These are phyloP conservation scores for Ceratitis capitata DNA, from an alignment of 1,140 invertebrate genomes.

Conservation along the genomic window DNA sequence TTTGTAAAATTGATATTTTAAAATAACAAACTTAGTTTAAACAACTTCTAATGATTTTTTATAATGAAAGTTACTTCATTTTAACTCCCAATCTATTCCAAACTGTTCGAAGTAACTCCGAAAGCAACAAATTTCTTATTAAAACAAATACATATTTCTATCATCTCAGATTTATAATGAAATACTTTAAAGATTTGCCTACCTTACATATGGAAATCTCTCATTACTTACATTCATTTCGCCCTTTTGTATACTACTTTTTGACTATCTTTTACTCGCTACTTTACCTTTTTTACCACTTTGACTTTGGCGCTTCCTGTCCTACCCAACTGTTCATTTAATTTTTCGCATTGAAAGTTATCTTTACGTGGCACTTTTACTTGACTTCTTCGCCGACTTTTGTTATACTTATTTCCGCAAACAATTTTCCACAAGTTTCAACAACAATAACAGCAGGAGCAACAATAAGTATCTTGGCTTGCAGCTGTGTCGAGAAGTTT, in stretches of 20 bases:
- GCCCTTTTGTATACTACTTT: neutral
- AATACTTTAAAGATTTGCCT: too few relatives aligned
- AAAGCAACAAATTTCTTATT: neutral
- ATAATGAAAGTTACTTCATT: too few relatives aligned
- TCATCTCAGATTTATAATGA: too few relatives aligned
- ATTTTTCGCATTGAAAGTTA: too few relatives aligned
- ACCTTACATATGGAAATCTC: too few relatives aligned
- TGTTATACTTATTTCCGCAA: conserved; percentile 27
- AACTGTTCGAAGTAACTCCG: neutral
- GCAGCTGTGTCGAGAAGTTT: neutral
- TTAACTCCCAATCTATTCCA: neutral
- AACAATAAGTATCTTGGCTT: conserved; percentile 6
- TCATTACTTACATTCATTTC: neutral
- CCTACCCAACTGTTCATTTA: too few relatives aligned
- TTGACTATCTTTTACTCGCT: neutral
- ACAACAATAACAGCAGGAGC: neutral
- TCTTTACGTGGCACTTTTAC: conserved; percentile 27
- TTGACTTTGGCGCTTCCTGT: too few relatives aligned
- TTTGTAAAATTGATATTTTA: too few relatives aligned
- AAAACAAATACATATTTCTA: too few relatives aligned
- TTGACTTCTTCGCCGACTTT: conserved; percentile 24
- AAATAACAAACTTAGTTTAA: too few relatives aligned
- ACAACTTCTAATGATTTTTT: too few relatives aligned
- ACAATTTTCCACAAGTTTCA: conserved; percentile 29
- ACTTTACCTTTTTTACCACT: too few relatives aligned